phyloP scores from a whole-genome alignment of 2,113 vertebrate species.

The Microcebus lehilahytsara region DNA sequence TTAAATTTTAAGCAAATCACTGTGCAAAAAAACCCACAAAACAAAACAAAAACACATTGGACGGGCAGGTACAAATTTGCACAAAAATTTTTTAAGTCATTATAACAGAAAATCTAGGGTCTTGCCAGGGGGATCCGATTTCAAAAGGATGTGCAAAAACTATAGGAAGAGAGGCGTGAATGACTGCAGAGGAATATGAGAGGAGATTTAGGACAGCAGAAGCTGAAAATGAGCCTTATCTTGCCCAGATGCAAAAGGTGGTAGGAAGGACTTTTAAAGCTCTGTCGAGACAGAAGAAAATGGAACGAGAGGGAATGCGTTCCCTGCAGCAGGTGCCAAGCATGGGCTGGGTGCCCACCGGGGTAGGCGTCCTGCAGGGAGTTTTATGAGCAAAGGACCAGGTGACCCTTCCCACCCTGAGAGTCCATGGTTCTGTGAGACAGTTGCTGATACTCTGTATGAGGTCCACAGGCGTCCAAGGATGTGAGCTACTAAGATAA shows the following conservation, averaged over 20 bases:
- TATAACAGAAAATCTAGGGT: neutral
- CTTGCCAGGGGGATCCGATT: neutral
- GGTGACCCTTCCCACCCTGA: neutral
- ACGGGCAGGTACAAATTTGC: neutral
- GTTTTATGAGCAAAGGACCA: neutral
- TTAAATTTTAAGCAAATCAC: neutral
- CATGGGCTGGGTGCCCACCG: neutral
- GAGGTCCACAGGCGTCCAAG: neutral
- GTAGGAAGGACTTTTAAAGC: neutral
- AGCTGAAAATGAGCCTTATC: neutral
- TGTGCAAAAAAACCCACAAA: neutral
- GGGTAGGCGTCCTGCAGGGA: neutral
- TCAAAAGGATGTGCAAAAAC: neutral
- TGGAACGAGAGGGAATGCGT: neutral
- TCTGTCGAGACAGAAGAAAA: neutral
- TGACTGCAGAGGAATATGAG: fast-evolving
- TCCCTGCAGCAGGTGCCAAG: neutral
- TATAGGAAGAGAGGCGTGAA: neutral
- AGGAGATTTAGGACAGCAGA: neutral
- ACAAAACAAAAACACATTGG: neutral
- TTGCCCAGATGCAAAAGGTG: neutral
- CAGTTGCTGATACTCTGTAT: neutral
- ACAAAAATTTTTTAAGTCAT: neutral
- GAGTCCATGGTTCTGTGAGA: neutral
- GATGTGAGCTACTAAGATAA: neutral